Evolutionary conservation across 2,797 vertebrate genomes (phyloP).

Genomic region (Danio albolineatus): DNA sequence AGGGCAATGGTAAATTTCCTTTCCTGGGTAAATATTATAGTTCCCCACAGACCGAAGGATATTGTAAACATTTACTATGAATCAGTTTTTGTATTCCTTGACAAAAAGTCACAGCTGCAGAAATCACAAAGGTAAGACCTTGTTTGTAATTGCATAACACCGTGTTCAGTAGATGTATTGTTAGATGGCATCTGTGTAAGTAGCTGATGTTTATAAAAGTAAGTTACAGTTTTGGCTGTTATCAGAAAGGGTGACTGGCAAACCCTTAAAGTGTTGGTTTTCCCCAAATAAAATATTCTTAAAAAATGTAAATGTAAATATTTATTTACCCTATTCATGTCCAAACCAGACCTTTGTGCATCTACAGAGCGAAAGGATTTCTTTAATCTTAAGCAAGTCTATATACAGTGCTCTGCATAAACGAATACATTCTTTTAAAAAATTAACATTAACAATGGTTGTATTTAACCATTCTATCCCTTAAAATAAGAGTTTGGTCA

Average conservation of each 20-base stretch:
- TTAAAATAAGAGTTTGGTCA: too few species aligned
- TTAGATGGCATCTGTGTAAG: background rate
- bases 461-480: too few species aligned
- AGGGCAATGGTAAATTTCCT: background rate
- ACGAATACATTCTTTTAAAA: too few species aligned
- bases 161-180: background rate
- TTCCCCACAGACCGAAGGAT: too few species aligned
- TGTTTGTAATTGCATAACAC: slow-evolving; percentile 38
- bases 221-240: background rate
- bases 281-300: too few species aligned
- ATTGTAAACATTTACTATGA: background rate
- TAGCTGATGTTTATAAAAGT: background rate
- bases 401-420: too few species aligned
- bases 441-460: too few species aligned
- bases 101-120: slow-evolving; percentile 83
- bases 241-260: background rate
- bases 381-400: too few species aligned
- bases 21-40: background rate
- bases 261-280: background rate
- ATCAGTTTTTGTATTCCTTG: slow-evolving; percentile 73
- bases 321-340: too few species aligned
- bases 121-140: slow-evolving; percentile 84
- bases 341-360: too few species aligned
- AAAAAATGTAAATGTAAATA: too few species aligned
- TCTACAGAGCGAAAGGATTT: too few species aligned